Base-by-base conservation (phyloP, 2,888 invertebrate genomes). In the Diloba caeruleocephala region DNA sequence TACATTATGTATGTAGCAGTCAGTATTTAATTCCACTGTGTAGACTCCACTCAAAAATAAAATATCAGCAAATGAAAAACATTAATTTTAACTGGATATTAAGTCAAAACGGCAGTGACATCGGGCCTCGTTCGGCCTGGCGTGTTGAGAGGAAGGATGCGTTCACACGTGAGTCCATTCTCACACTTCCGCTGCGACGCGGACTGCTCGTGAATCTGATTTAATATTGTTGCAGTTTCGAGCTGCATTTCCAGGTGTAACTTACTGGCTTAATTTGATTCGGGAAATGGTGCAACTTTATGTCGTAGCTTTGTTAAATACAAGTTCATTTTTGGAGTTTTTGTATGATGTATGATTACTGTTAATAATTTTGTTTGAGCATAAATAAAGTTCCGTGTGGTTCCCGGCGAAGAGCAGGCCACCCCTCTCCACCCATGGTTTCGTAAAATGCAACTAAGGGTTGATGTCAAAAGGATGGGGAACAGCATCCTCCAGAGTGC, bases 111-210 rank as follows among this genome's bases (percentile, higher is more conserved):
- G 13, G 10, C 26, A 45, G 14, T 45, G 23, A 41, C 36, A 37
- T 15, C 6, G 9, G 2, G 23, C 23, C 26, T n/a, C 14, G 36
- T 32, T 25, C 7, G 8, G 34, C 3, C 37, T 34, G 37, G 19
- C 26, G 52, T 31, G 31, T 13, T 9, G 12, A 7, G n/a, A 55
- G 63, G 68, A 76, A 76, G 71, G 66, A 64, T 55, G 65, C 34
- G 52, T 70, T 70, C 66, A 64, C 75, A 74, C 73, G 62, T 60
- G 71, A 59, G 49, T 37, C 55, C 59, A 64, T 63, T 55, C 56
- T 45, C 43, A 41, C 55, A 54, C 53, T 59, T 67, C 71, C 73
- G 70, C 4, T 13, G 41, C 54, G 32, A 25, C 62, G 19, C 33
- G 41, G 29, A 25, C 62, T 25, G 32, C 41, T 31, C 54, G 50